Base-by-base conservation (phyloP, 2,797 vertebrate genomes). In the Lateolabrax maculatus region DNA sequence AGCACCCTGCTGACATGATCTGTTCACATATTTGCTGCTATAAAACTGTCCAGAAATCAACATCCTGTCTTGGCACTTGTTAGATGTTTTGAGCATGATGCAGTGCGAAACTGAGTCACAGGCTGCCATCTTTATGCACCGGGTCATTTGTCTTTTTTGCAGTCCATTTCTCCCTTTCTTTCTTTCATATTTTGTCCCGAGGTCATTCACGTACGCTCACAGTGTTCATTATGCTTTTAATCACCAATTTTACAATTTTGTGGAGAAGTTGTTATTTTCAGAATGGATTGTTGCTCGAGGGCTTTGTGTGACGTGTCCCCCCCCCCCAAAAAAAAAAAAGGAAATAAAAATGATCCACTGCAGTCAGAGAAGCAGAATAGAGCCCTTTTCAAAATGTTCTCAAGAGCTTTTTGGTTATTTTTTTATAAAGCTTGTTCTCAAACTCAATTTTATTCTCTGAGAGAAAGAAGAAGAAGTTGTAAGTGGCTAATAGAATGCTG, bases 191-290 rank as follows among this genome's bases (percentile, higher is more conserved):
- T n/a, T 70, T 66, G 23, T 46, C 75, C 37, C 18, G 34, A 51
- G 62, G 73, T 75, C 75, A 64, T 61, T 74, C 37, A 25, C 31
- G 23, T 46, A 25, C 4, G 49, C 31, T 76, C 51, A 53, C 19
- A 31, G 7, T 75, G 12, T 76, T 81, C 61, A 71, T 88, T 72
- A 73, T 62, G 57, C 74, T 71, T 78, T 87, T 81, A 90, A 81
- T 87, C 36, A 69, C 16, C 31, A 71, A 29, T 71, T 83, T 71
- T 46, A 43, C 23, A 36, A 49, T 82, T 86, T 81, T 55, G 25
- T 43, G 16, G 23, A 77, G 49, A 76, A 70, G 67, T 23, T 36
- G 46, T 78, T 81, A 67, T 80, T 79, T 76, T 71, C 56, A 71
- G 48, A 84, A 77, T 73, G 66, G 65, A 82, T 67, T 75, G 53